Conservation (phyloP, 2,113 vertebrate species). For the Eptesicus fuscus region DNA sequence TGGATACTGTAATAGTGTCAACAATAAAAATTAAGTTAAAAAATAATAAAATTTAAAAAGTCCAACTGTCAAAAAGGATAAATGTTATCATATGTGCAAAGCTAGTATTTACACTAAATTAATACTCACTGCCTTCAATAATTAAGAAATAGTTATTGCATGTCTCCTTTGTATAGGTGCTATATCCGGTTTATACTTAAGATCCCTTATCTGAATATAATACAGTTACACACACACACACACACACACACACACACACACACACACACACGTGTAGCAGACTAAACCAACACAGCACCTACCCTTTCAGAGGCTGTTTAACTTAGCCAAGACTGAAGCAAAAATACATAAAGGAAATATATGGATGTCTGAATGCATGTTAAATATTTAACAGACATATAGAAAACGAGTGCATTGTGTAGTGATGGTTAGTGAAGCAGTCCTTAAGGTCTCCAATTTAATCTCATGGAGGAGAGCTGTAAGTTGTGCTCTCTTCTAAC, state of each 20-base stretch:
- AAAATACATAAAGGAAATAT: background rate
- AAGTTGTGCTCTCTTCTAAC: background rate
- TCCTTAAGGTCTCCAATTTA: background rate
- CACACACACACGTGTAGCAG: background rate
- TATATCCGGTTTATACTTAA: background rate
- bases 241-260: background rate
- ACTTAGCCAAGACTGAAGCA: background rate
- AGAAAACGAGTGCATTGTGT: background rate
- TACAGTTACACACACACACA: background rate
- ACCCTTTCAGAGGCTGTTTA: background rate
- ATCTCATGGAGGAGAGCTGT: background rate
- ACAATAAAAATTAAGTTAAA: background rate
- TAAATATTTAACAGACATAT: background rate
- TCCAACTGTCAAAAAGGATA: background rate
- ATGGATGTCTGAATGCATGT: background rate
- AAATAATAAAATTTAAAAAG: background rate
- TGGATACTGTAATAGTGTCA: background rate
- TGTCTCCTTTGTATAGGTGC: background rate
- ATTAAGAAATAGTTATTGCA: conserved; percentile 26
- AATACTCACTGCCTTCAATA: background rate
- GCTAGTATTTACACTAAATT: conserved; percentile 8
- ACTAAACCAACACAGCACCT: background rate
- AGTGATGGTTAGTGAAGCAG: background rate
- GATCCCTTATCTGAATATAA: background rate
- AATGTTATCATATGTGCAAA: background rate